Evolutionary conservation across 2,797 vertebrate species (phyloP).

Genomic region (Echiichthys vipera): DNA sequence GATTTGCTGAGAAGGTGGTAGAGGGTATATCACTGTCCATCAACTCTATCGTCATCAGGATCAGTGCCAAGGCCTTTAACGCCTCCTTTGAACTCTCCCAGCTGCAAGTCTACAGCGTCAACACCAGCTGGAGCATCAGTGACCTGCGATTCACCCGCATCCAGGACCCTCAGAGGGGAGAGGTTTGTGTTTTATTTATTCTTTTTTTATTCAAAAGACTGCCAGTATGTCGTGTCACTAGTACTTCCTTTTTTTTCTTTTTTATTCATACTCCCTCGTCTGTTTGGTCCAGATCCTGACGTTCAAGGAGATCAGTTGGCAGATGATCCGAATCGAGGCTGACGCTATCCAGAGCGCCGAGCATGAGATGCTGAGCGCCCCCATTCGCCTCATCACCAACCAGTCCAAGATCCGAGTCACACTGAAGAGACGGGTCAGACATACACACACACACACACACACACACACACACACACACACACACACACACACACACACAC

Average conservation of each 20-base stretch:
- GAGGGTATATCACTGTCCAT: slow-evolving; percentile 97
- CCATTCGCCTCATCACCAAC: slow-evolving; percentile 98
- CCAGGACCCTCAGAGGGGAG: slow-evolving; percentile 92
- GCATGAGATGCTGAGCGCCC: slow-evolving; percentile 96
- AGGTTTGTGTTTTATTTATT: slow-evolving; percentile 81
- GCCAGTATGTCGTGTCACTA: not conserved
- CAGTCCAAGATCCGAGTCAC: slow-evolving; percentile 97
- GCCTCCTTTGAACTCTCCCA: slow-evolving; percentile 99
- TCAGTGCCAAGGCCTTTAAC: slow-evolving; percentile 98
- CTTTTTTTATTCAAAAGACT: not conserved
- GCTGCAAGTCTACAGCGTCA: slow-evolving; percentile 97
- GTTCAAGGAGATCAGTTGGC: slow-evolving; percentile 99
- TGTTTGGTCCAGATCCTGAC: slow-evolving; percentile 89
- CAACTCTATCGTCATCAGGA: slow-evolving; percentile 96
- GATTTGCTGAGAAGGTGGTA: slow-evolving; percentile 99
- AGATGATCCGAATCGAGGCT: slow-evolving; percentile 99
- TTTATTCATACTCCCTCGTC: not conserved
- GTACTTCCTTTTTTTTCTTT: not conserved
- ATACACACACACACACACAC: slow-evolving; percentile 1
- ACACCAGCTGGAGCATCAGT: slow-evolving; percentile 93
- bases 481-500: slow-evolving; percentile 51
- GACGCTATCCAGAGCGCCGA: slow-evolving; percentile 97
- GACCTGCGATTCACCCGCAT: slow-evolving; percentile 95
- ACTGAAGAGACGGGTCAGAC: slow-evolving; percentile 95
- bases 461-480: slow-evolving; percentile 13